Evolutionary conservation across 2,797 vertebrate genomes (phyloP), one percentile per base, ranked within the genome.

Genomic region (Lepus oiostolus): DNA sequence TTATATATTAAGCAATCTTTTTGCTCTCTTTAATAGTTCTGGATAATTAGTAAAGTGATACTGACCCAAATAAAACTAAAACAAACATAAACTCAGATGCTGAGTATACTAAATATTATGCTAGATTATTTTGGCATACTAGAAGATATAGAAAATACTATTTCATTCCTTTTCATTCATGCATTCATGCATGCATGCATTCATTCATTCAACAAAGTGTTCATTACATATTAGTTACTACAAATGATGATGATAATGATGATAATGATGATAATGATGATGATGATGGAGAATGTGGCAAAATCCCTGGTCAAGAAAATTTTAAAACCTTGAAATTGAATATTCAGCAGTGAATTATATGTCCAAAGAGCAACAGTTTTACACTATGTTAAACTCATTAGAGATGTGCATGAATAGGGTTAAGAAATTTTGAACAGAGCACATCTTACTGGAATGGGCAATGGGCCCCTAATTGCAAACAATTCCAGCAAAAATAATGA

Each of bases 1-100:
- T 80, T 83, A 80, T 82, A 4, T 70, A 85, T 32, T 81, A 97
- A 86, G 35, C 28, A 82, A 72, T 9, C 19, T 87, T 94, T 54
- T 74, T 79, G 63, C 77, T 91, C 35, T 81, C 38, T 92, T 85
- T 47, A 65, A 35, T 72, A 65, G 80, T 76, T 19, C 76, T 85
- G 7, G 26, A 22, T 79, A 90, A 92, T 74, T 77, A 81, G 67
- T 76, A 6, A 14, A 76, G 19, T 58, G 28, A 68, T 77, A 68
- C 54, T 47, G 35, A 65, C 60, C 35, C 42, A 47, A 91, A 75
- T 71, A 82, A 94, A 95, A 87, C 70, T 60, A 93, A 95, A 92
- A 24, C 24, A 96, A 68, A 74, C 9, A n/a, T 60, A 79, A 85
- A 50, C 54, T 90, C 67, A 81, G n/a, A 74, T 92, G 24, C 4